Evolutionary conservation across 1,140 invertebrate species (phyloP), one percentile per base, ranked within the genome.

Genomic region (Leucophenga varia): DNA sequence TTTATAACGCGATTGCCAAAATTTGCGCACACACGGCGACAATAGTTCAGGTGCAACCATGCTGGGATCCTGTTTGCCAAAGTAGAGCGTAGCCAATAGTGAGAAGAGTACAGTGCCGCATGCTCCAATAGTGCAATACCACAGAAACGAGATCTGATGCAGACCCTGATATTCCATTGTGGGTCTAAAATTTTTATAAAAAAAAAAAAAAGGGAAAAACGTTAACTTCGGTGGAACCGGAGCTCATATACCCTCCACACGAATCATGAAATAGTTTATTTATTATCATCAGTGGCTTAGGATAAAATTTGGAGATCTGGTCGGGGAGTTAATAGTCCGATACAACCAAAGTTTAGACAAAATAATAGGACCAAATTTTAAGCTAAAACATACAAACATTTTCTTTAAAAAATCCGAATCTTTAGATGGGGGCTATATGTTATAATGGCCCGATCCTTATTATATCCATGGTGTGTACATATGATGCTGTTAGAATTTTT

Each of bases 121-220:
- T 0, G 58, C 36, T 2, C 64, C 64, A 9, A 68, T 43, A n/a
- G 51, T 7, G 1, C 57, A 57, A 28, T 64, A 68, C 84, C 86
- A 47, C 80, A 86, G 2, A 84, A 78, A 68, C 3, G 64, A 67
- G 9, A 67, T 45, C 35, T 68, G 57, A 37, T 68, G 63, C 13
- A 67, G 17, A 37, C 40, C 43, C 1, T 18, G 34, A 1, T 30
- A 40, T 10, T 51, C 36, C 7, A 4, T 6, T 3, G 49, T 17
- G 1, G 25, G 28, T 13, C 57, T 64, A 10, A 2, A 41, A 30
- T 37, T 39, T 22, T 28, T 6, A 25, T 2, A 35, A 22, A 5
- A 20, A 22, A 30, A 0, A 12, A 8, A n/a, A 30, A 8, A 30
- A 30, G n/a, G n/a, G n/a, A n/a, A n/a, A n/a, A n/a, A n/a, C n/a